Evolutionary conservation across 2,113 vertebrate species (phyloP).

Genomic region (Tachysurus fulvidraco): DNA sequence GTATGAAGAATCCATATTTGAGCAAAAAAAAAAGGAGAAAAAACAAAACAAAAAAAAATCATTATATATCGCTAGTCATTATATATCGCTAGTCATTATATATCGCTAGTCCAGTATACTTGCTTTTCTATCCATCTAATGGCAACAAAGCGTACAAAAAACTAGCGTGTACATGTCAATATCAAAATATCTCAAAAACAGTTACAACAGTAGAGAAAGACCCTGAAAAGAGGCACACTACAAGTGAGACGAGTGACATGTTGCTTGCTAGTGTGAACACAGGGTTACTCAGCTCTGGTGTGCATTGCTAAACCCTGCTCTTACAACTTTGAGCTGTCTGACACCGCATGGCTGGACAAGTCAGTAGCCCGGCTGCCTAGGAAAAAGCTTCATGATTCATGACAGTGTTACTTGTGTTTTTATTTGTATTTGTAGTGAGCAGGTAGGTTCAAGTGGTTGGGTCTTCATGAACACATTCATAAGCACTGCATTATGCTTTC

Average conservation of each 20-base stretch:
- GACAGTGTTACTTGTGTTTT: not conserved
- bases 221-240: not conserved
- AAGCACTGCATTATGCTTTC: not conserved
- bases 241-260: not conserved
- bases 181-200: not conserved
- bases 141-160: not conserved
- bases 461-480: constrained; percentile 16
- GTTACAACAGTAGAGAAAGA: not conserved
- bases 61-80: no score
- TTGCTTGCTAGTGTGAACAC: constrained; percentile 17
- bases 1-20: not conserved
- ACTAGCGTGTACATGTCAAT: not conserved
- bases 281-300: constrained; percentile 24
- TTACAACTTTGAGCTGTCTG: constrained; percentile 30
- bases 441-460: not conserved
- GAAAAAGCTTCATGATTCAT: not conserved
- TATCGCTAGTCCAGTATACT: not conserved
- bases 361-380: not conserved
- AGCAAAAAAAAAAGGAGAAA: not conserved
- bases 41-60: no score
- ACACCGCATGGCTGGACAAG: constrained; percentile 15
- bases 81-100: not conserved
- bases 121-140: not conserved
- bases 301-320: constrained; percentile 32
- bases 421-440: not conserved